phyloP scores from a whole-genome alignment of 2,113 vertebrate species.

The Todiramphus saurophagus region DNA sequence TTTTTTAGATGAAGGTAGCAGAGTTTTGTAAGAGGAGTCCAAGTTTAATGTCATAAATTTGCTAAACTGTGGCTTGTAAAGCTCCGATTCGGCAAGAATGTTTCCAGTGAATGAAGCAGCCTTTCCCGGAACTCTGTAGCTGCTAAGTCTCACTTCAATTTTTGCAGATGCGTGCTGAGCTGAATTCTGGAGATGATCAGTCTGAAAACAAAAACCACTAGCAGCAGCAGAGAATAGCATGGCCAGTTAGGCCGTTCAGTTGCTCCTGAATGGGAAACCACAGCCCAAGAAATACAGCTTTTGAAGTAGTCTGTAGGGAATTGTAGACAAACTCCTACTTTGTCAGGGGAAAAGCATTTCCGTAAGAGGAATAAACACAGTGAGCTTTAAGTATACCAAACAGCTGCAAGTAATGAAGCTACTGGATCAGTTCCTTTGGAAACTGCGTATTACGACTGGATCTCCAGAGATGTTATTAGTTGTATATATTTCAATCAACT shows the following conservation, averaged over 20 bases:
- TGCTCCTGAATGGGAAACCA: neutral
- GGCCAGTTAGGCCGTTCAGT: neutral
- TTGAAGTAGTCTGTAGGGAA: neutral
- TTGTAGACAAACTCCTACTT: neutral
- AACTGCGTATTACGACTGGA: neutral
- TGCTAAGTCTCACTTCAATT: neutral
- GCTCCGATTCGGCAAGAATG: neutral
- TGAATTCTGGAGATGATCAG: neutral
- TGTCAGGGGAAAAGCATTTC: neutral
- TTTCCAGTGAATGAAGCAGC: neutral
- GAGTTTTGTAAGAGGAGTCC: neutral
- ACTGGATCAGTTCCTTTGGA: neutral
- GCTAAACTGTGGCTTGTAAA: neutral
- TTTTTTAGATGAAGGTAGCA: neutral
- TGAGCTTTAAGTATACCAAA: neutral
- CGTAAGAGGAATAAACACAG: neutral
- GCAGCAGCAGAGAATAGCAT: neutral
- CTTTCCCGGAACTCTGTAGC: neutral
- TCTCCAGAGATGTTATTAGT: neutral
- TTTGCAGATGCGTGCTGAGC: neutral
- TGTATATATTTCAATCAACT: neutral
- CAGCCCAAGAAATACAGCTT: neutral
- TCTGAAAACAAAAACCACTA: neutral
- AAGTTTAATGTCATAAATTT: neutral
- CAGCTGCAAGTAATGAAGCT: constrained; percentile 16